phyloP scores from a whole-genome alignment of 2,888 invertebrate species.

The Ochropleura plecta region DNA sequence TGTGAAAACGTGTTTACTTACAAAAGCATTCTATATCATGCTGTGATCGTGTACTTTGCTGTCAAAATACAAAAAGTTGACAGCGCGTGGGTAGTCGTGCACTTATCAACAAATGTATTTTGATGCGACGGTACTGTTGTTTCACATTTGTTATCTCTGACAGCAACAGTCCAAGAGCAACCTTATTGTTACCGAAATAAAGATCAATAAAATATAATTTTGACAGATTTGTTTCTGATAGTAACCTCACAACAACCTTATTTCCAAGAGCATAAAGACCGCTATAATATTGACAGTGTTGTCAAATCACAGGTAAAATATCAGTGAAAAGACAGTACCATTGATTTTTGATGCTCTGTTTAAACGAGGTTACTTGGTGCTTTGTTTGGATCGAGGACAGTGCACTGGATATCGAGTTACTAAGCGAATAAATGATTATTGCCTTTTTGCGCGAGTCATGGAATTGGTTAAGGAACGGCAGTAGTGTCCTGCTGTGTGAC shows the following conservation, averaged over 20 bases:
- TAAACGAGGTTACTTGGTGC: conserved; percentile 25
- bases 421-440: neutral
- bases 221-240: neutral
- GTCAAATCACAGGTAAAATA: neutral
- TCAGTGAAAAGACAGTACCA: neutral
- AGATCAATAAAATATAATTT: neutral
- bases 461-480: conserved; percentile 16
- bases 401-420: conserved; percentile 8
- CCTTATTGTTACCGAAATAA: neutral
- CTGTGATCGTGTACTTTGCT: conserved; percentile 55
- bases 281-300: neutral
- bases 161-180: neutral
- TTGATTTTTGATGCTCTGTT: conserved; percentile 57
- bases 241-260: neutral
- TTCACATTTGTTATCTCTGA: neutral
- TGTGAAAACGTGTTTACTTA: conserved; percentile 55
- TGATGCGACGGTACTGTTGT: conserved; percentile 32
- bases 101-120: conserved; percentile 63
- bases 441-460: conserved; percentile 20
- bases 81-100: conserved; percentile 66
- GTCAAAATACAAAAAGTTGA: conserved; percentile 67
- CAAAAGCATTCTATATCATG: conserved; percentile 56
- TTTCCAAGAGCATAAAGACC: neutral
- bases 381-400: conserved; percentile 30
- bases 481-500: conserved; percentile 14